A percentile compares a stretch with the other conserved stretches of the same genome.
Evolutionary conservation across 2,888 invertebrate genomes (phyloP).

Genomic region (Lithophane semibrunnea): DNA sequence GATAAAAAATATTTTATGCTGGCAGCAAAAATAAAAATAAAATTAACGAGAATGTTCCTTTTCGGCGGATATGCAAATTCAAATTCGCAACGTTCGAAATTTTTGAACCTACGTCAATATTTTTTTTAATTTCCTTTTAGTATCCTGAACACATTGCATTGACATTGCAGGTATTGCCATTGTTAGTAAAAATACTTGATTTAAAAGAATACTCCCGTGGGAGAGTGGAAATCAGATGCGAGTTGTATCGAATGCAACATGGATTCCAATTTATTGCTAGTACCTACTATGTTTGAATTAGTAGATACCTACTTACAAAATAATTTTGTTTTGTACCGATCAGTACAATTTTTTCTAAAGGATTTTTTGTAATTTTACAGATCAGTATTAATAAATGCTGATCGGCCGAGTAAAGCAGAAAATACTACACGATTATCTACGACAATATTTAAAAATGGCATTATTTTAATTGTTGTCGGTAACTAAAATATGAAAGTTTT

Average conservation of each 20-base stretch:
- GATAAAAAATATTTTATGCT: slow-evolving; percentile 44
- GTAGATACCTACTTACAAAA: not conserved
- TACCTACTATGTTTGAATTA: not conserved
- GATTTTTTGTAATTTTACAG: not conserved
- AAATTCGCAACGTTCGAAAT: slow-evolving; percentile 42
- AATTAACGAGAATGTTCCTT: slow-evolving; percentile 29
- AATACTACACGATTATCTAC: not conserved
- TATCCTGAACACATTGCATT: slow-evolving; percentile 30
- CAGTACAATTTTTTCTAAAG: not conserved
- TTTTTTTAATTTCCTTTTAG: slow-evolving; percentile 52
- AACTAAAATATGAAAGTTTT: slow-evolving; percentile 2
- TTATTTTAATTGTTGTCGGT: slow-evolving; percentile 5
- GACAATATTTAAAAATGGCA: not conserved
- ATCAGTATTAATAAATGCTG: not conserved
- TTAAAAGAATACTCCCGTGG: slow-evolving; percentile 9
- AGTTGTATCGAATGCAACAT: slow-evolving; percentile 1
- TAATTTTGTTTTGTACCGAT: not conserved
- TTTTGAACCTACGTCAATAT: slow-evolving; percentile 16
- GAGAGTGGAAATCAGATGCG: slow-evolving; percentile 7
- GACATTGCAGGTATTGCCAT: slow-evolving; percentile 2
- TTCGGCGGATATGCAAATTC: slow-evolving; percentile 74
- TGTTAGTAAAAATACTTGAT: slow-evolving; percentile 9
- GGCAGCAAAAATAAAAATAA: slow-evolving; percentile 36
- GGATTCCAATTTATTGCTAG: slow-evolving; percentile 8
- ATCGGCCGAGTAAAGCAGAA: not conserved